Base-by-base conservation (phyloP, 2,888 invertebrate genomes). In the Tridacna gigas region DNA sequence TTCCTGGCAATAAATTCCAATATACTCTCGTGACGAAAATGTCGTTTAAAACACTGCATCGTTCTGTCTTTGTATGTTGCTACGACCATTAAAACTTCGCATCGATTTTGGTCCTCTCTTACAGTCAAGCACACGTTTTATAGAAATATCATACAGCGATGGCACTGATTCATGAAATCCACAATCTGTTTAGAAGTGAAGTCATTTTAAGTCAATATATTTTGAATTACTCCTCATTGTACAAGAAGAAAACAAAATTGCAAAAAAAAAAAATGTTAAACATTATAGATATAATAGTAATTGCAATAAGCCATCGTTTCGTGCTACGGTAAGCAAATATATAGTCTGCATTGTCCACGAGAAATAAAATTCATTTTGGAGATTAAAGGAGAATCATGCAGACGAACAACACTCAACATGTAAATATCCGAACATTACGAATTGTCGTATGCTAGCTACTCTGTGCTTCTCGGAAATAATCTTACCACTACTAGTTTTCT, bases 1-100 rank as follows among this genome's bases (percentile, higher is more conserved):
- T 51, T 51, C 71, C 71, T 25, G 25, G 71, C 47, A 47, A 51
- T 71, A 71, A 71, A 71, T 71, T 71, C 71, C 71, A 71, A 71
- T 71, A 71, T 51, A 71, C 51, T 18, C 51, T 48, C 25, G 71
- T 51, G 51, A 51, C 48, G 25, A 12, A 37, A 48, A 51, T 48
- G 51, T 71, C 51, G 25, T 71, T 51, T 51, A 28, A 71, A 48
- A 26, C 71, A 71, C 25, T 22, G 71, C 71, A 71, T 71, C 25
- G 71, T 71, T 51, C 26, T 51, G 22, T 26, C 3, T 2, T 25
- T 48, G 7, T 71, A 25, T 48, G 71, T 71, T 25, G 51, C 71
- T n/a, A 9, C 20, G 48, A 71, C 67, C 45, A 37, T 67, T 67
- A 7, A 67, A 67, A 67, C 45, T 45, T n/a, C 67, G n/a, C n/a